Conservation (phyloP, 2,113 vertebrate species). For the Chrysochloris asiatica region DNA sequence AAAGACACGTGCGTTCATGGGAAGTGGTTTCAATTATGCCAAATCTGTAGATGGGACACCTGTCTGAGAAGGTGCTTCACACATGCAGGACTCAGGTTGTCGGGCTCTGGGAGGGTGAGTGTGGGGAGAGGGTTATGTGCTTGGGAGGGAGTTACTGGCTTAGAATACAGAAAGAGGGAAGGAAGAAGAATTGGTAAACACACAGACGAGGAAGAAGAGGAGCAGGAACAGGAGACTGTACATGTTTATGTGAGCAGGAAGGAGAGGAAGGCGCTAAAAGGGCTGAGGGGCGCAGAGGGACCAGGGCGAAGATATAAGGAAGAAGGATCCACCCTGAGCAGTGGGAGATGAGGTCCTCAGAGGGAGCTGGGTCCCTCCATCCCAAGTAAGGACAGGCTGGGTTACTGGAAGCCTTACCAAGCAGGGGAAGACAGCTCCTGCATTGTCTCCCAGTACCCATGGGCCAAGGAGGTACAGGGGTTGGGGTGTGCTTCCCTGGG, state of each 20-base stretch:
- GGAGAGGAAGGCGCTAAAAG: background rate
- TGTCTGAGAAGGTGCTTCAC: rapidly evolving
- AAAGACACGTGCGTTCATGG: background rate
- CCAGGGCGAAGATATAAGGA: too few species aligned
- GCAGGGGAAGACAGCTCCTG: background rate
- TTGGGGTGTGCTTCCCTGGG: too few species aligned
- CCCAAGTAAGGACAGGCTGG: background rate
- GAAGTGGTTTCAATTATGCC: background rate
- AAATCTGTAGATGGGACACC: background rate
- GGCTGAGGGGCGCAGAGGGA: rapidly evolving
- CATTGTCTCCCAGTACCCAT: too few species aligned
- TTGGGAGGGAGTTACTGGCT: background rate
- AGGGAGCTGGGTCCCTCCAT: too few species aligned
- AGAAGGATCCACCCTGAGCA: too few species aligned
- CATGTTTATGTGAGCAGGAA: too few species aligned
- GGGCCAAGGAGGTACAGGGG: background rate
- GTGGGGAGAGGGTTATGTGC: rapidly evolving
- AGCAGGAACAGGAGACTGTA: too few species aligned
- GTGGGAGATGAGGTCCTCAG: too few species aligned
- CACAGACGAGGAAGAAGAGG: background rate
- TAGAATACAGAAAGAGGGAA: background rate
- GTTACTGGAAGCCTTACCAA: background rate
- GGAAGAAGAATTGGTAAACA: background rate
- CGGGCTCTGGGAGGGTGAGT: background rate
- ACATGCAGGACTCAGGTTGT: background rate